Percentiles rank a stretch among this genome's conserved stretches.
These are phyloP conservation scores for Colistium nudipinnis DNA, from an alignment of 2,113 vertebrate genomes.

Conservation along the genomic window DNA sequence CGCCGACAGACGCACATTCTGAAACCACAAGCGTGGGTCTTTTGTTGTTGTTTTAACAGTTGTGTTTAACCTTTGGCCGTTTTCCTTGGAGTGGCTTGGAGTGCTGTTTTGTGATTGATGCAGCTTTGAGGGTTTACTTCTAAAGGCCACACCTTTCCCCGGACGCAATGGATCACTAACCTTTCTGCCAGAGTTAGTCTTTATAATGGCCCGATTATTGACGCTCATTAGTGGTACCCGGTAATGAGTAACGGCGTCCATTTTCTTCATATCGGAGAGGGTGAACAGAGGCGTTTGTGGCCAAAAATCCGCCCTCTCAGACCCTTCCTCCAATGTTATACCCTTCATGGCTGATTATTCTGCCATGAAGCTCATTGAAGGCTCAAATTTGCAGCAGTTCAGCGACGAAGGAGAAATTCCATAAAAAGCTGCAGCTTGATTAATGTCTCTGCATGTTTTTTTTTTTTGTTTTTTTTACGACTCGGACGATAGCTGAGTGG, in stretches of 20 bases:
- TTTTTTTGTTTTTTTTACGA: neutral
- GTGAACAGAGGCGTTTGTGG: neutral
- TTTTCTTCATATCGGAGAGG: constrained; percentile 27
- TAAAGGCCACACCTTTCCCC: constrained; percentile 66
- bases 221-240: constrained; percentile 64
- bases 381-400: constrained; percentile 13
- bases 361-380: too few species aligned
- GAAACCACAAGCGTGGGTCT: constrained; percentile 10
- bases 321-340: neutral
- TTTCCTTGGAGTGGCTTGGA: constrained; percentile 55
- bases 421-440: constrained; percentile 46
- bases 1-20: neutral
- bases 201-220: constrained; percentile 76
- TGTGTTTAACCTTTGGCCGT: constrained; percentile 55
- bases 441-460: constrained; percentile 29
- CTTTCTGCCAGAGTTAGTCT: constrained; percentile 71
- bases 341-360: constrained; percentile 30
- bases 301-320: neutral
- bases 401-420: constrained; percentile 40
- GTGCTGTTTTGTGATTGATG: constrained; percentile 54
- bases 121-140: constrained; percentile 57
- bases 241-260: constrained; percentile 61
- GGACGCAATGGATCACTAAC: constrained; percentile 53
- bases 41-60: constrained; percentile 22
- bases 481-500: neutral